These are phyloP conservation scores for Boloria euphrosyne DNA, from an alignment of 2,888 invertebrate genomes.

Conservation along the genomic window DNA sequence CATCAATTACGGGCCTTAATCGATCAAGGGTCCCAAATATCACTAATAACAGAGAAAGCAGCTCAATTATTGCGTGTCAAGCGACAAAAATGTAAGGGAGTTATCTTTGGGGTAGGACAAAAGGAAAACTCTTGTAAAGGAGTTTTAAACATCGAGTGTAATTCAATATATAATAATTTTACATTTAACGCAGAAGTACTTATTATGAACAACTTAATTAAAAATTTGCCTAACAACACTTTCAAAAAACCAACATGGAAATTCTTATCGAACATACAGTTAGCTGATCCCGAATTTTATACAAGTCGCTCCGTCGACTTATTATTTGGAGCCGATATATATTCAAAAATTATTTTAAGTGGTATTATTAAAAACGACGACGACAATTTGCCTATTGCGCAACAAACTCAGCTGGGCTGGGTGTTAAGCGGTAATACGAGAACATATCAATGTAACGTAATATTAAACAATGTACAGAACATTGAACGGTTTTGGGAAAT, in stretches of 20 bases:
- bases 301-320: too few relatives aligned
- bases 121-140: slow-evolving; percentile 16
- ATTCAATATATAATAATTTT: not conserved
- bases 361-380: too few relatives aligned
- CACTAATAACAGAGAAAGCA: slow-evolving; percentile 38
- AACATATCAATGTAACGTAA: slow-evolving; percentile 25
- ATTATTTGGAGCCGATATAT: too few relatives aligned
- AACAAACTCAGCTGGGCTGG: slow-evolving; percentile 40
- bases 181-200: not conserved
- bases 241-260: too few relatives aligned
- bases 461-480: slow-evolving; percentile 18
- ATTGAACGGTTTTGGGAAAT: not conserved
- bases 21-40: slow-evolving; percentile 38
- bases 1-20: slow-evolving; percentile 33
- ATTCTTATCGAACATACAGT: too few relatives aligned
- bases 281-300: too few relatives aligned
- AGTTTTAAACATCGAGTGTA: not conserved
- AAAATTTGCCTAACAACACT: too few relatives aligned
- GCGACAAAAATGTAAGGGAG: slow-evolving; percentile 29
- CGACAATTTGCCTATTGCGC: not conserved
- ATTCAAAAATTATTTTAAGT: too few relatives aligned
- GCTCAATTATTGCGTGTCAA: slow-evolving; percentile 32
- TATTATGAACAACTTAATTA: not conserved
- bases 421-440: slow-evolving; percentile 32
- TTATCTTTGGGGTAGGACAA: slow-evolving; percentile 29